Conservation (phyloP, 1,140 invertebrate genomes). For the Dolichoris vasculosae region DNA sequence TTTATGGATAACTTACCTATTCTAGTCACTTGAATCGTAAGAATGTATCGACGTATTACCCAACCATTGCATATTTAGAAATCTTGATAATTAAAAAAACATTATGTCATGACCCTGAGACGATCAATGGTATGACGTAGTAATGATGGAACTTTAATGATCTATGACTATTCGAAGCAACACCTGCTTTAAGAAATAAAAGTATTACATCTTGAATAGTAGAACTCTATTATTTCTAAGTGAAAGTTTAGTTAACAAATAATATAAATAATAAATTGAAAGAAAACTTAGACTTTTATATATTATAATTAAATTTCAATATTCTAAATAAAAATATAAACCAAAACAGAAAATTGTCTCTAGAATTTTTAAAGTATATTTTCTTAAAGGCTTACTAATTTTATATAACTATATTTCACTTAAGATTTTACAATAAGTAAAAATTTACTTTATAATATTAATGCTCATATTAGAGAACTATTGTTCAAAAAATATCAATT, state of each 20-base stretch:
- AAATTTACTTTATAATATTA: no score
- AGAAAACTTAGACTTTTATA: background rate
- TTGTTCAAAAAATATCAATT: no score
- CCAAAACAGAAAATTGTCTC: no score
- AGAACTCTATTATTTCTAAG: background rate
- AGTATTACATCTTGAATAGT: background rate
- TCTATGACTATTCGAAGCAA: background rate
- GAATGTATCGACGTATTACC: background rate
- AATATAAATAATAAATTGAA: background rate
- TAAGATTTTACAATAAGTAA: no score
- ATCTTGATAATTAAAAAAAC: background rate
- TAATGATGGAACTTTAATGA: conserved; percentile 26
- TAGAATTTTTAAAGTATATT: no score
- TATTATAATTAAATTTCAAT: no score
- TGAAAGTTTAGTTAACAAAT: background rate
- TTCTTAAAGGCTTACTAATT: no score
- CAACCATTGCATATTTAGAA: background rate
- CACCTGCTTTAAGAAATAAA: background rate
- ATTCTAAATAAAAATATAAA: no score
- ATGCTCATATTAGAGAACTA: no score
- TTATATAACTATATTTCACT: no score
- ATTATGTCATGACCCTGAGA: conserved; percentile 19
- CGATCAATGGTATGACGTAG: conserved; percentile 1
- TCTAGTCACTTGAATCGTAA: background rate
- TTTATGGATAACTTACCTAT: background rate